Evolutionary conservation across 2,888 invertebrate species (phyloP).

Genomic region (Apamea anceps): DNA sequence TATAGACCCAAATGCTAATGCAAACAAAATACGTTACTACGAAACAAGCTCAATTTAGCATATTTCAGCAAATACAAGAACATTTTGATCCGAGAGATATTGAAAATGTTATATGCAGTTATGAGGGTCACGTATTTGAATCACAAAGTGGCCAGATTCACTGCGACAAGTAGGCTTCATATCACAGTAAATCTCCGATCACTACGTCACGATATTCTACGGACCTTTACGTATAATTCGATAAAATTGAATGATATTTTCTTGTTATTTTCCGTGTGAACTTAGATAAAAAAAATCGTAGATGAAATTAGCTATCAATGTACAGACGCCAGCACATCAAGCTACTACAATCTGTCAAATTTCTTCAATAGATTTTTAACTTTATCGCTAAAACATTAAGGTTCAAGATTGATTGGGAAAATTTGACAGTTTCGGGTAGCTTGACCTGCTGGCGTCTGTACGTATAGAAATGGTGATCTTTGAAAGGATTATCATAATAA

Average conservation of each 20-base stretch:
- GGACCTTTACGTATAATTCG: slow-evolving; percentile 21
- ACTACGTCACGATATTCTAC: slow-evolving; percentile 19
- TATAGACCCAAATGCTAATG: not conserved
- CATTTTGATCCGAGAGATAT: slow-evolving; percentile 52
- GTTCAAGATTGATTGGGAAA: too few species aligned
- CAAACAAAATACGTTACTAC: not conserved
- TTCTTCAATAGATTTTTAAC: too few species aligned
- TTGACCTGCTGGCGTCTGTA: too few species aligned
- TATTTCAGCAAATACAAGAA: slow-evolving; percentile 12
- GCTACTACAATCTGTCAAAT: too few species aligned
- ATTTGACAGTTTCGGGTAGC: too few species aligned
- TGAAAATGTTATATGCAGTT: slow-evolving; percentile 67
- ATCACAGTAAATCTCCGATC: slow-evolving; percentile 43
- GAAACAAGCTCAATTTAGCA: slow-evolving; percentile 4
- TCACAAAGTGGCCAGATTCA: slow-evolving; percentile 64
- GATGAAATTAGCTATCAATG: slow-evolving; percentile 8
- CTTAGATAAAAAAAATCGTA: not conserved
- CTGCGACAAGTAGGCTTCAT: slow-evolving; percentile 23
- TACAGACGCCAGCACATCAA: too few species aligned
- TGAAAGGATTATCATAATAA: not conserved
- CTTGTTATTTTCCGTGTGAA: slow-evolving; percentile 23
- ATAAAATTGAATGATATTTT: slow-evolving; percentile 29
- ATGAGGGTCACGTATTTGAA: slow-evolving; percentile 71
- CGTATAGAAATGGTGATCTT: not conserved
- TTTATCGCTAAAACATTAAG: too few species aligned